phyloP scores from a whole-genome alignment of 1,140 invertebrate species.

The Meteorus sp. region DNA sequence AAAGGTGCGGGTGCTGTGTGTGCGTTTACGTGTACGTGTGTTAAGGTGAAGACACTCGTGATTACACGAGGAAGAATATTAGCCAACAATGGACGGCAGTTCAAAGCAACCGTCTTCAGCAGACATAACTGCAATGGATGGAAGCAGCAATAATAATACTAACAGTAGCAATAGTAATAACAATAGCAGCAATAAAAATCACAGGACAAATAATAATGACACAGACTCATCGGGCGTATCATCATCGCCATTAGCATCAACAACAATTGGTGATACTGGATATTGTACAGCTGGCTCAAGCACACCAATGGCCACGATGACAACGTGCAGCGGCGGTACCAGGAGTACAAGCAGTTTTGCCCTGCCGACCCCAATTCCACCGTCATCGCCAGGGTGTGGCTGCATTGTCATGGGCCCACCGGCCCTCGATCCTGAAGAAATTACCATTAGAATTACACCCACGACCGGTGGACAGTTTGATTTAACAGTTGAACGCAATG shows the following conservation, averaged over 20 bases:
- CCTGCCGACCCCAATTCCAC: conserved; percentile 19
- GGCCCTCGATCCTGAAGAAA: conserved; percentile 63
- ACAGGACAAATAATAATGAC: conserved; percentile 15
- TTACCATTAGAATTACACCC: conserved; percentile 81
- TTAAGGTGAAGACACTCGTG: conserved; percentile 8
- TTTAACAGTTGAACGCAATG: conserved; percentile 74
- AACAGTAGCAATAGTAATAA: too few species aligned
- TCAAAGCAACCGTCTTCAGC: conserved; percentile 40
- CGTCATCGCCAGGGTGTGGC: conserved; percentile 64
- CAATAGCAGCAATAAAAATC: neutral
- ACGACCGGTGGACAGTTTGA: conserved; percentile 90
- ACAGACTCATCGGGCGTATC: conserved; percentile 6
- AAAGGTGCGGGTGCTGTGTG: conserved; percentile 11
- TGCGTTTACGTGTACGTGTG: too few species aligned
- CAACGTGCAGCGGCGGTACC: conserved; percentile 3
- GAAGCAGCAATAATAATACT: conserved; percentile 24
- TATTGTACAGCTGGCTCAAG: conserved; percentile 3
- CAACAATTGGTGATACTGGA: neutral
- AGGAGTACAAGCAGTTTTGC: conserved; percentile 17
- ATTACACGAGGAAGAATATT: too few species aligned
- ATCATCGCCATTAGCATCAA: neutral
- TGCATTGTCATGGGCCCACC: conserved; percentile 37
- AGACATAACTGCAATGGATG: conserved; percentile 41
- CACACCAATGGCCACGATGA: conserved; percentile 12
- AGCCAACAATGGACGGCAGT: conserved; percentile 46